Evolutionary conservation across 2,113 vertebrate species (phyloP).

Genomic region (Alectura lathami): DNA sequence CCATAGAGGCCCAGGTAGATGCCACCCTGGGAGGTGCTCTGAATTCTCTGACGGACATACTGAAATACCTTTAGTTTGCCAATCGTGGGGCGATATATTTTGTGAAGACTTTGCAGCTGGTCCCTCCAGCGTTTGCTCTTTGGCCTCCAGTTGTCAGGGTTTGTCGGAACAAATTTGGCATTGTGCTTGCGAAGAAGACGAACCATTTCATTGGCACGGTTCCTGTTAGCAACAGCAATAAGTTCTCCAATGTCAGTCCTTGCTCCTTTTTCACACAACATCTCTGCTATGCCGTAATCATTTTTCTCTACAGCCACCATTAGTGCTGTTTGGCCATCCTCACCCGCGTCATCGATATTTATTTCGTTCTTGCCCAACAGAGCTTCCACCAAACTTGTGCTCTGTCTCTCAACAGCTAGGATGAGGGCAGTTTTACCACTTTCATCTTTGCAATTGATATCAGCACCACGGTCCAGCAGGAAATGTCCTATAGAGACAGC

Average conservation of each 20-base stretch:
- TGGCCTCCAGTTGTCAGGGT: constrained; percentile 22
- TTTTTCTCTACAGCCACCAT: constrained; percentile 41
- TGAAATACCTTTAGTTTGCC: constrained; percentile 73
- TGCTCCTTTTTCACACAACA: constrained; percentile 62
- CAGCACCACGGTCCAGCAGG: constrained; percentile 20
- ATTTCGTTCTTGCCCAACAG: constrained; percentile 49
- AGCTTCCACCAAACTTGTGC: constrained; percentile 35
- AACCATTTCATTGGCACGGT: background rate
- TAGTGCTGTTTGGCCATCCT: constrained; percentile 63
- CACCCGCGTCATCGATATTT: constrained; percentile 58
- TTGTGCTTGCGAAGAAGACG: background rate
- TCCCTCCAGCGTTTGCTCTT: constrained; percentile 61
- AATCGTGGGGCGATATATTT: constrained; percentile 24
- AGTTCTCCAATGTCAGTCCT: constrained; percentile 36
- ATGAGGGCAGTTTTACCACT: constrained; percentile 72
- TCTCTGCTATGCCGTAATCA: accelerated
- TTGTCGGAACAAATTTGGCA: background rate
- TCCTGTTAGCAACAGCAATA: background rate
- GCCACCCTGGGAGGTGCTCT: constrained; percentile 43
- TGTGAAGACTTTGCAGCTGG: constrained; percentile 38
- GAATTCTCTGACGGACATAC: constrained; percentile 45
- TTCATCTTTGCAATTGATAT: constrained; percentile 59
- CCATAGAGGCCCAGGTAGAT: constrained; percentile 72
- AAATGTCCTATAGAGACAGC: background rate
- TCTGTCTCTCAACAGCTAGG: constrained; percentile 63